phyloP scores from a whole-genome alignment of 2,113 vertebrate species.

The Gymnarchus niloticus region DNA sequence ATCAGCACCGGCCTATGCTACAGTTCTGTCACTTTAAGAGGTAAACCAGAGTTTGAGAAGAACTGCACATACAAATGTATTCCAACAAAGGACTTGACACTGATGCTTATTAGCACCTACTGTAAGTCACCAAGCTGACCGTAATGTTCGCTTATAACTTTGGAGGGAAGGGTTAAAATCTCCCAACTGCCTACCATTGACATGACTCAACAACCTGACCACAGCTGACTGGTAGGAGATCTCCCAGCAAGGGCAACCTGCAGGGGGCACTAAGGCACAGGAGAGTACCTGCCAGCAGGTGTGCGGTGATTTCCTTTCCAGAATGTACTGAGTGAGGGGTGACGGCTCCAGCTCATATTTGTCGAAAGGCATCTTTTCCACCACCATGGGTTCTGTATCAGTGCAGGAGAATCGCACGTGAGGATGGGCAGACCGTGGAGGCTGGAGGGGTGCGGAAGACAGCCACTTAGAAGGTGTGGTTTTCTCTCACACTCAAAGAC shows the following conservation, averaged over 20 bases:
- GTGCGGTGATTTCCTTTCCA: conserved; percentile 93
- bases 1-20: background rate
- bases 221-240: background rate
- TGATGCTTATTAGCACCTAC: background rate
- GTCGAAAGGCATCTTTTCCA: conserved; percentile 97
- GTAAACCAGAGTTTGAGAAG: background rate
- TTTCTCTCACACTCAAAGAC: background rate
- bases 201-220: background rate
- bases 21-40: background rate
- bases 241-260: background rate
- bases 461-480: background rate
- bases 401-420: conserved; percentile 88
- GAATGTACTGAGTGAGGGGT: conserved; percentile 88
- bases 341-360: conserved; percentile 98
- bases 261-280: conserved; percentile 47
- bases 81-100: background rate
- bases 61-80: background rate
- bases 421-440: conserved; percentile 88
- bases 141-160: too few species aligned
- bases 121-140: too few species aligned
- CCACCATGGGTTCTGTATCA: conserved; percentile 97
- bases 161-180: background rate
- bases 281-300: conserved; percentile 94
- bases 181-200: background rate
- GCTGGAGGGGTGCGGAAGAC: conserved; percentile 58